Percentiles rank a stretch among this genome's conserved stretches.
phyloP scores from a whole-genome alignment of 1,140 invertebrate genomes.

The Maniola jurtina region DNA sequence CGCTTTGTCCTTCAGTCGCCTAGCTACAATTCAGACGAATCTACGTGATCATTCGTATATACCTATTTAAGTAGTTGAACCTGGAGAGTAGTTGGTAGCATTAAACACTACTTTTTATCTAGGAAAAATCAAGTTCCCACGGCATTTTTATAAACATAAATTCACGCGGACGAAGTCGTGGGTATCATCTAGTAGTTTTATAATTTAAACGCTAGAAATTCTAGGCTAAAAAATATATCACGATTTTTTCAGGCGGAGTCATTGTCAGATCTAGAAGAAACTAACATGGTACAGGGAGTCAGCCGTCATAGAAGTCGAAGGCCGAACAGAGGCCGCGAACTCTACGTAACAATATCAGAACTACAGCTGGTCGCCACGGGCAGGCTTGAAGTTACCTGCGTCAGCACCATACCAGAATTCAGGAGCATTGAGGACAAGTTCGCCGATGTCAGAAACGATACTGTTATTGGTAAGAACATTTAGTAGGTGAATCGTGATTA shows the following conservation, averaged over 20 bases:
- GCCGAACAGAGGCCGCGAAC: conserved; percentile 48
- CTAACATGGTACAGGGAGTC: conserved; percentile 43
- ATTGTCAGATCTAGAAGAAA: conserved; percentile 43
- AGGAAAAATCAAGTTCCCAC: too few species aligned
- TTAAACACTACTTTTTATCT: too few species aligned
- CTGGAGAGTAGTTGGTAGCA: too few species aligned
- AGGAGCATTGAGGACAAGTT: conserved; percentile 72
- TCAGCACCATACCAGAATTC: conserved; percentile 83
- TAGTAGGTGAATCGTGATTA: too few species aligned
- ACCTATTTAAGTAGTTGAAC: too few species aligned
- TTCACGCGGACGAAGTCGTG: too few species aligned
- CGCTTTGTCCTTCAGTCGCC: too few species aligned
- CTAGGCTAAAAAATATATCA: not conserved
- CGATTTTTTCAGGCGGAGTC: conserved; percentile 46
- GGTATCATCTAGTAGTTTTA: too few species aligned
- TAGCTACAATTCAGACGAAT: too few species aligned
- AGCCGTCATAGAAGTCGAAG: conserved; percentile 53
- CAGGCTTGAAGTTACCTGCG: conserved; percentile 81
- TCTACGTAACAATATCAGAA: conserved; percentile 78
- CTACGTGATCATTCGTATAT: too few species aligned
- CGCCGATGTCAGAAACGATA: conserved; percentile 72
- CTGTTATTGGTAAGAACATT: conserved; percentile 57
- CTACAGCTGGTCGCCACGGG: conserved; percentile 81
- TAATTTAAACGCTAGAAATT: too few species aligned
- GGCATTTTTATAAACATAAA: too few species aligned